These are phyloP conservation scores for Siderastrea siderea DNA, from an alignment of 92 coral and sea anemone genomes.

Conservation along the genomic window DNA sequence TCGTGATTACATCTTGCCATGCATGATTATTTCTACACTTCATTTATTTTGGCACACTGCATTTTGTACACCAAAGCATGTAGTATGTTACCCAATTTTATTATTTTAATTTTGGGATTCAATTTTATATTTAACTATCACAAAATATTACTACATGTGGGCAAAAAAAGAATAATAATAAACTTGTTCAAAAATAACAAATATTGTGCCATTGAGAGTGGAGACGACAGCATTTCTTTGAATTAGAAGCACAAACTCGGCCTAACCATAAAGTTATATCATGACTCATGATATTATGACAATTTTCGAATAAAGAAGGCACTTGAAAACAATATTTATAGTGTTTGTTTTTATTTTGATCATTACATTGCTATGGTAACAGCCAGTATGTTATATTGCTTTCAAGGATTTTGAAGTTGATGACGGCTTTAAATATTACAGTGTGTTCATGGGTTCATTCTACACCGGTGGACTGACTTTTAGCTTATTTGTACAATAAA, in stretches of 20 bases:
- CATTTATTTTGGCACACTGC: too few species aligned
- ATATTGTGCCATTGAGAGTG: neutral
- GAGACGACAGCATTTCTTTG: neutral
- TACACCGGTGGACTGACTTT: too few species aligned
- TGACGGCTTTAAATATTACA: neutral
- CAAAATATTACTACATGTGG: too few species aligned
- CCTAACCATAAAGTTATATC: neutral
- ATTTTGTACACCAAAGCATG: too few species aligned
- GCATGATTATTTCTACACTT: too few species aligned
- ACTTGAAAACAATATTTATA: neutral
- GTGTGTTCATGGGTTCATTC: neutral
- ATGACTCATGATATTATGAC: neutral
- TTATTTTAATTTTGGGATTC: too few species aligned
- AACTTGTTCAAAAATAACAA: too few species aligned
- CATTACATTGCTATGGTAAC: neutral
- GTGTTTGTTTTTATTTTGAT: slow-evolving; percentile 3
- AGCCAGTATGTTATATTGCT: neutral
- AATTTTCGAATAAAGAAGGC: neutral
- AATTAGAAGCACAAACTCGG: neutral
- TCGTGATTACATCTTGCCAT: too few species aligned
- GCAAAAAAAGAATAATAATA: too few species aligned
- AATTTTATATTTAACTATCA: too few species aligned
- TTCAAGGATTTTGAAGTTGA: neutral
- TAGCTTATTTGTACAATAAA: too few species aligned
- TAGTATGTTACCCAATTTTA: too few species aligned